phyloP scores from a whole-genome alignment of 2,113 vertebrate species.

The Planiliza haematocheilus region DNA sequence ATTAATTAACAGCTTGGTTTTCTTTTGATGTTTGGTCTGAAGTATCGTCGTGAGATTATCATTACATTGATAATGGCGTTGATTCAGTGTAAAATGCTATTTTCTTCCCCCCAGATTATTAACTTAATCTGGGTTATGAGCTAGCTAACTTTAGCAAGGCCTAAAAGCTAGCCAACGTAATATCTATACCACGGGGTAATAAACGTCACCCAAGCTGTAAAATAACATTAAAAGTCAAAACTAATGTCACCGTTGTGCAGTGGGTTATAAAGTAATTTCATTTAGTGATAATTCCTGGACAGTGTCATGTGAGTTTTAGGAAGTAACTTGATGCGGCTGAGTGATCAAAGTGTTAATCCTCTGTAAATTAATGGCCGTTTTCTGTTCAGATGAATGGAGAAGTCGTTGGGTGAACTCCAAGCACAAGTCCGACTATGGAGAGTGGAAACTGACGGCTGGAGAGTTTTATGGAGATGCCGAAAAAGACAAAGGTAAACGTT shows the following conservation, averaged over 20 bases:
- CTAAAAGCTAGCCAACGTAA: conserved; percentile 3
- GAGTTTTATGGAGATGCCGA: conserved; percentile 93
- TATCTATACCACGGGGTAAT: not conserved
- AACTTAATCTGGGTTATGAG: not conserved
- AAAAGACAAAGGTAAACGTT: conserved; percentile 91
- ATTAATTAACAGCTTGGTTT: conserved; percentile 26
- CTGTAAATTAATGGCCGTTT: not conserved
- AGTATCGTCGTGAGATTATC: not conserved
- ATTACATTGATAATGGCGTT: not conserved
- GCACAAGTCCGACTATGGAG: conserved; percentile 94
- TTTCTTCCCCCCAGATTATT: accelerated
- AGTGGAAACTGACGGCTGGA: conserved; percentile 89
- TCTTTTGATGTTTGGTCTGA: not conserved
- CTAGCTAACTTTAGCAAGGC: conserved; percentile 15
- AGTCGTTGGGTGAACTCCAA: conserved; percentile 92
- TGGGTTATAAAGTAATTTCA: not conserved
- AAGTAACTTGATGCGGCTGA: not conserved
- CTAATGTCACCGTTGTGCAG: not conserved
- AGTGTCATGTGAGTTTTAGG: not conserved
- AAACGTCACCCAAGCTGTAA: not conserved
- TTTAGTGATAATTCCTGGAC: not conserved
- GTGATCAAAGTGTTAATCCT: not conserved
- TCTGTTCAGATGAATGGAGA: conserved; percentile 84
- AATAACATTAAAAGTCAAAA: not conserved
- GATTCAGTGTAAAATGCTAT: not conserved